Evolutionary conservation across 2,113 vertebrate genomes (phyloP).

Genomic region (Gavia stellata): DNA sequence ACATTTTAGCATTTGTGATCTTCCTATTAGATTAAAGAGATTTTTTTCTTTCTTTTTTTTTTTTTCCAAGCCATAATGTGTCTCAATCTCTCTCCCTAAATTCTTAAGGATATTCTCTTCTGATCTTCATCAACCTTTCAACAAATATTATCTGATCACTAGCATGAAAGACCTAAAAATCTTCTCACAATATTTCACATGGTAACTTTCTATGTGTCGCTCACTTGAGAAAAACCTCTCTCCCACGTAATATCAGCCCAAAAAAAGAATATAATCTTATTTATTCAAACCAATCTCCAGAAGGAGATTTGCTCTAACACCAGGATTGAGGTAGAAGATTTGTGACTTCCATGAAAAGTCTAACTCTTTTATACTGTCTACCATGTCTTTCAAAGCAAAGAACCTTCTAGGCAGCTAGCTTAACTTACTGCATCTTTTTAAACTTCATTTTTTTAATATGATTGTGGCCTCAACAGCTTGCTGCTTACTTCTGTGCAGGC

Average conservation of each 20-base stretch:
- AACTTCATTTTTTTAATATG: background rate
- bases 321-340: background rate
- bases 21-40: background rate
- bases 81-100: background rate
- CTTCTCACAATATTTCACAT: background rate
- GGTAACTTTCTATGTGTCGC: background rate
- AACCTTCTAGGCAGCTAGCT: background rate
- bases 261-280: background rate
- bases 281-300: background rate
- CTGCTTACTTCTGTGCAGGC: background rate
- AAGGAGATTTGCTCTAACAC: background rate
- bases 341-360: background rate
- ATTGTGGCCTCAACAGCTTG: background rate
- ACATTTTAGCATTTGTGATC: background rate
- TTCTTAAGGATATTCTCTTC: background rate
- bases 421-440: background rate
- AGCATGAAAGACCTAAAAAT: background rate
- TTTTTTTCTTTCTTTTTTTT: background rate
- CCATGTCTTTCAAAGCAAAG: background rate
- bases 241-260: background rate
- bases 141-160: background rate
- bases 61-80: accelerated
- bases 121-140: background rate
- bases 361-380: background rate
- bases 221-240: background rate